These are phyloP conservation scores for Cheilosia variabilis DNA, from an alignment of 2,888 invertebrate genomes.

Conservation along the genomic window DNA sequence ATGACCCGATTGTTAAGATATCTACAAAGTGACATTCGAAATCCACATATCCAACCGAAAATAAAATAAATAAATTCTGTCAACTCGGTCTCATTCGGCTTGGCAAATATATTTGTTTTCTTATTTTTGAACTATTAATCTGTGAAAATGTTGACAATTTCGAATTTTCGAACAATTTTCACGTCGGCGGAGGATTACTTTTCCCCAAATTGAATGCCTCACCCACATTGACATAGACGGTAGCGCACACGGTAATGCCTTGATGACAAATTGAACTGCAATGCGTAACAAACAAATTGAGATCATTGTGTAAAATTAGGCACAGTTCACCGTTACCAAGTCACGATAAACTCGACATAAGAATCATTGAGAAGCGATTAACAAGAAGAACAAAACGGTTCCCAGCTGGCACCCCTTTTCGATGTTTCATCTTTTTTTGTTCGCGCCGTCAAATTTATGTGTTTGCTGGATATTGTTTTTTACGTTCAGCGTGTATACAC, in stretches of 20 bases:
- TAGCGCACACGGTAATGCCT: constrained; percentile 10
- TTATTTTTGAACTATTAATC: constrained; percentile 9
- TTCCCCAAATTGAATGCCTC: constrained; percentile 19
- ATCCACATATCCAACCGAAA: constrained; percentile 9
- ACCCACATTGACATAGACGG: constrained; percentile 31
- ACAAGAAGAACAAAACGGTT: neutral
- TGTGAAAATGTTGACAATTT: constrained; percentile 31
- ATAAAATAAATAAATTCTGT: constrained; percentile 27
- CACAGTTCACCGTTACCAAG: constrained; percentile 29
- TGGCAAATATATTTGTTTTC: constrained; percentile 15
- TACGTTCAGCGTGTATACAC: neutral
- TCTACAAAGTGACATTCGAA: constrained; percentile 46
- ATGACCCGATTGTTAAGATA: constrained; percentile 26
- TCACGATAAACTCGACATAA: constrained; percentile 15
- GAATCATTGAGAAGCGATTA: neutral
- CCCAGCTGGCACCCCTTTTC: constrained; percentile 6
- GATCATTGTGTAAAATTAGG: constrained; percentile 39
- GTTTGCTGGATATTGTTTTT: constrained; percentile 14
- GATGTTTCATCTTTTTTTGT: neutral
- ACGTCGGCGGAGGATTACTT: constrained; percentile 15
- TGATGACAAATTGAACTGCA: constrained; percentile 60
- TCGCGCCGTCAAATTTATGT: constrained; percentile 11
- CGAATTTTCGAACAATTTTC: constrained; percentile 27
- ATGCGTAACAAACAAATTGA: constrained; percentile 59
- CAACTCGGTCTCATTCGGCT: constrained; percentile 27